phyloP scores from a whole-genome alignment of 2,797 vertebrate genomes.

The Chrosomus eos region DNA sequence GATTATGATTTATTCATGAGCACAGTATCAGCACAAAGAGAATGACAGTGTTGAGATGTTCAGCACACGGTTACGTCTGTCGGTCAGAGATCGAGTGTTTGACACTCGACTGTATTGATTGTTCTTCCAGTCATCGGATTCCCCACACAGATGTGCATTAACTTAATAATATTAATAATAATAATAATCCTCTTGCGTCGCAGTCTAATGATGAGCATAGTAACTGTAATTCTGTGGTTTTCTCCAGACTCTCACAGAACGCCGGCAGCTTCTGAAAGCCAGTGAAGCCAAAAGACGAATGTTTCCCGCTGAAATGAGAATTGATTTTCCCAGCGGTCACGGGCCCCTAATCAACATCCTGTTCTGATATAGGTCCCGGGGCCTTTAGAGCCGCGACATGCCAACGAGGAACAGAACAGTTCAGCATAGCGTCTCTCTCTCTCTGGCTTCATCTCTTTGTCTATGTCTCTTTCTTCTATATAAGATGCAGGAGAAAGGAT shows the following conservation, averaged over 20 bases:
- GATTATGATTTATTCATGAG: neutral
- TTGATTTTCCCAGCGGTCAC: slow-evolving; percentile 71
- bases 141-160: no score
- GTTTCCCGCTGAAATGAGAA: slow-evolving; percentile 75
- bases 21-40: neutral
- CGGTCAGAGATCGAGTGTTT: neutral
- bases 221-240: neutral
- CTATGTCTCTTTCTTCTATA: neutral
- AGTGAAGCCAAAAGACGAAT: slow-evolving; percentile 73
- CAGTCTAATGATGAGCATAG: neutral
- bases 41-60: neutral
- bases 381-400: neutral
- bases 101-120: neutral
- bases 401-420: neutral
- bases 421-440: neutral
- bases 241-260: neutral
- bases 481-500: neutral
- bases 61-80: neutral
- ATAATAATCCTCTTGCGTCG: neutral
- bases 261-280: neutral
- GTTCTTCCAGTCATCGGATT: neutral
- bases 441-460: slow-evolving; percentile 5
- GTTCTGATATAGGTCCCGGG: slow-evolving; percentile 50
- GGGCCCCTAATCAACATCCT: neutral
- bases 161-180: no score